phyloP scores from a whole-genome alignment of 1,140 invertebrate species.

The Brachionus rubens region DNA sequence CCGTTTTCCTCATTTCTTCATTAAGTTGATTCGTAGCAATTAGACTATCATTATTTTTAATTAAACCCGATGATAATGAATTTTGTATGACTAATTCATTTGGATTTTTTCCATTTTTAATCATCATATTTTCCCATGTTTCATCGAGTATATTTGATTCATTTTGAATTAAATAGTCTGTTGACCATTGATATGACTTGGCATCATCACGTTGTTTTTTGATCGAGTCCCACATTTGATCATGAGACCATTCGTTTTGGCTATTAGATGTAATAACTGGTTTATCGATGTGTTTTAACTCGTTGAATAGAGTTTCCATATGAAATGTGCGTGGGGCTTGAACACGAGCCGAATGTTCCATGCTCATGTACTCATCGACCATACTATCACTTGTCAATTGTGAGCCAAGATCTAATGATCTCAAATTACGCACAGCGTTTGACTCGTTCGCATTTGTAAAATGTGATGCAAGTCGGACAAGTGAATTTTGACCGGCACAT shows the following conservation, averaged over 20 bases:
- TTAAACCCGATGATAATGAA: slow-evolving; percentile 21
- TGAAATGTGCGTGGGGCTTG: slow-evolving; percentile 29
- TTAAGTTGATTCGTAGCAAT: slow-evolving; percentile 51
- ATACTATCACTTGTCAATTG: slow-evolving; percentile 10
- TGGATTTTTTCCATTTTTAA: slow-evolving; percentile 10
- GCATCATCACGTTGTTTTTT: slow-evolving; percentile 3
- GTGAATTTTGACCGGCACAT: slow-evolving; percentile 41
- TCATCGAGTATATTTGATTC: not conserved
- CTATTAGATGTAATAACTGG: not conserved
- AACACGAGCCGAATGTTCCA: slow-evolving; percentile 16
- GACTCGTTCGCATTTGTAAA: slow-evolving; percentile 32
- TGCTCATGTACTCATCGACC: slow-evolving; percentile 40
- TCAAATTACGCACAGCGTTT: not conserved
- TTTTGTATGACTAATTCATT: slow-evolving; percentile 18
- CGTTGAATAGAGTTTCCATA: slow-evolving; percentile 41
- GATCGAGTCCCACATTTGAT: slow-evolving; percentile 1
- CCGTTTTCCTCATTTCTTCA: slow-evolving; percentile 63
- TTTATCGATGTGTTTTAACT: slow-evolving; percentile 32
- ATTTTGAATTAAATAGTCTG: slow-evolving; percentile 14
- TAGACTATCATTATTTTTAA: slow-evolving; percentile 13
- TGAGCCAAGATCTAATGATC: not conserved
- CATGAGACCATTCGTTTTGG: not conserved
- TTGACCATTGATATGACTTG: slow-evolving; percentile 37
- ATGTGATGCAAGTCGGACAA: slow-evolving; percentile 39
- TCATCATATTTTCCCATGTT: slow-evolving; percentile 42